Evolutionary conservation across 2,113 vertebrate species (phyloP).

Genomic region (Myotis yumanensis): DNA sequence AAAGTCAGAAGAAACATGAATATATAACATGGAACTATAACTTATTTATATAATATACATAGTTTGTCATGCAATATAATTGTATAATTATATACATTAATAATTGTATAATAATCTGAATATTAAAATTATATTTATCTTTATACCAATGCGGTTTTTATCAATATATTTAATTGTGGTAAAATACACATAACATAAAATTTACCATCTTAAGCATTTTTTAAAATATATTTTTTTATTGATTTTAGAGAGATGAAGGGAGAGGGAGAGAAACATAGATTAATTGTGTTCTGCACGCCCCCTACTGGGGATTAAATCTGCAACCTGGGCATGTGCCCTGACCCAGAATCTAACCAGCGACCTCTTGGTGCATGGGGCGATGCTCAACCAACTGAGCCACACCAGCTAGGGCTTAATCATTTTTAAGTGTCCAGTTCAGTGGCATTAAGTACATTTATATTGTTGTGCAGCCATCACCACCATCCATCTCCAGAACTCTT

Average conservation of each 20-base stretch:
- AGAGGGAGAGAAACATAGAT: neutral
- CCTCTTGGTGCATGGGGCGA: neutral
- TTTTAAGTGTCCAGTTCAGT: neutral
- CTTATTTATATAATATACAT: neutral
- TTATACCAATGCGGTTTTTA: neutral
- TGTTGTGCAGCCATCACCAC: neutral
- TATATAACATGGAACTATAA: neutral
- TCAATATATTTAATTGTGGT: neutral
- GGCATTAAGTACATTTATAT: neutral
- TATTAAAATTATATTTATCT: neutral
- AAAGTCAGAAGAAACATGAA: neutral
- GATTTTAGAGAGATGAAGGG: neutral
- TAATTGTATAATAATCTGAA: neutral
- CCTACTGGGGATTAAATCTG: neutral
- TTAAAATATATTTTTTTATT: neutral
- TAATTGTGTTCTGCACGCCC: neutral
- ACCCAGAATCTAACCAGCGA: neutral
- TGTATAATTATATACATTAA: neutral
- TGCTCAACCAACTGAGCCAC: neutral
- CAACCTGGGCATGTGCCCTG: neutral
- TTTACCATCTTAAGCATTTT: neutral
- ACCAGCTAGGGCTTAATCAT: neutral
- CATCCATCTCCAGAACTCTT: neutral
- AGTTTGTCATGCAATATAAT: neutral
- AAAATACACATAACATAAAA: neutral